These are phyloP conservation scores for Phengaris alcon DNA, from an alignment of 2,888 invertebrate species.

Conservation along the genomic window DNA sequence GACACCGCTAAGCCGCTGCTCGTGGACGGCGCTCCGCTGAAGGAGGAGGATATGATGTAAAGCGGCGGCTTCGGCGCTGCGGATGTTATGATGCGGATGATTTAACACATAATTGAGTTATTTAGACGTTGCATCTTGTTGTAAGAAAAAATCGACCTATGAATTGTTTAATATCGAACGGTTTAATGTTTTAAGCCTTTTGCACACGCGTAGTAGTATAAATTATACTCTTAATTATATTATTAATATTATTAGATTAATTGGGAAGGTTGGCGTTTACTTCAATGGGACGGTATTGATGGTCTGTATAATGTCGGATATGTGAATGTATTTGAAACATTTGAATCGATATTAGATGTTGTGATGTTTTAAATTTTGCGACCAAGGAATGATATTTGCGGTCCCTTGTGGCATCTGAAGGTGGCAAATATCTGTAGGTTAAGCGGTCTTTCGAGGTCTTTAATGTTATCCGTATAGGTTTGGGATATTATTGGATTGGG, in stretches of 20 bases:
- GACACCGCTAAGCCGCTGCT: slow-evolving; percentile 62
- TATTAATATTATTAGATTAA: slow-evolving; percentile 58
- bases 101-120: background rate
- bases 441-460: slow-evolving; percentile 62
- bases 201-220: slow-evolving; percentile 66
- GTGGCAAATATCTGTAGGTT: slow-evolving; percentile 48
- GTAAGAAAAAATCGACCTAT: slow-evolving; percentile 6
- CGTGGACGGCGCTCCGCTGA: slow-evolving; percentile 66
- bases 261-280: slow-evolving; percentile 70
- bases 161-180: slow-evolving; percentile 1
- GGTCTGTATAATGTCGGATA: slow-evolving; percentile 65
- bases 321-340: slow-evolving; percentile 57
- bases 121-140: slow-evolving; percentile 14
- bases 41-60: slow-evolving; percentile 57
- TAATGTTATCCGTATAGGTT: slow-evolving; percentile 69
- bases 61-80: background rate
- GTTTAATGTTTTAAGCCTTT: slow-evolving; percentile 55
- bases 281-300: slow-evolving; percentile 70
- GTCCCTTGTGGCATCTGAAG: slow-evolving; percentile 25
- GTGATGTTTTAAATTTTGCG: slow-evolving; percentile 58
- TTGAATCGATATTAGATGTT: slow-evolving; percentile 48
- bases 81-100: background rate
- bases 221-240: slow-evolving; percentile 54
- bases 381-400: slow-evolving; percentile 49
- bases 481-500: slow-evolving; percentile 74